These are phyloP conservation scores for Hemistola chrysoprasaria DNA, from an alignment of 2,888 invertebrate genomes.

Conservation along the genomic window DNA sequence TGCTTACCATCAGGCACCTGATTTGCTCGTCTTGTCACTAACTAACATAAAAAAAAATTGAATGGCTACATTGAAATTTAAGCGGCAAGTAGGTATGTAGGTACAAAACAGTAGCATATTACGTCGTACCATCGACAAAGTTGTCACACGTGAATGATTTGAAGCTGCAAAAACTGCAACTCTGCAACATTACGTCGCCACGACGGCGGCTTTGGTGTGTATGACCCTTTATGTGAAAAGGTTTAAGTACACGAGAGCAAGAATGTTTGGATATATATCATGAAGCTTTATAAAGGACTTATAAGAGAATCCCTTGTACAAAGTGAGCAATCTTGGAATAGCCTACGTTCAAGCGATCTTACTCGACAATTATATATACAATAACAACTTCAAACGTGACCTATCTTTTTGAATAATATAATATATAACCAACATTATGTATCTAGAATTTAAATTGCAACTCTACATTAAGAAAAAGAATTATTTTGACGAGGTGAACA, in stretches of 20 bases:
- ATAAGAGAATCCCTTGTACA: conserved; percentile 77
- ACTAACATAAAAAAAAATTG: too few species aligned
- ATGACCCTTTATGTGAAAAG: conserved; percentile 64
- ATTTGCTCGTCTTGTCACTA: too few species aligned
- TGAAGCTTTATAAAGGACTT: conserved; percentile 75
- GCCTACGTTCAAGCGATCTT: conserved; percentile 74
- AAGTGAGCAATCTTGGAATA: conserved; percentile 77
- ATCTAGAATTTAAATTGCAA: conserved; percentile 8
- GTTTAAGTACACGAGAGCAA: conserved; percentile 60
- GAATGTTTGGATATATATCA: conserved; percentile 59
- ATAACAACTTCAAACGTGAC: conserved; percentile 62
- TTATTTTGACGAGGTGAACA: not conserved
- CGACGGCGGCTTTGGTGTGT: too few species aligned
- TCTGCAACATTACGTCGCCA: too few species aligned
- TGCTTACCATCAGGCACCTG: too few species aligned
- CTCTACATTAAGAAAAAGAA: conserved; percentile 8
- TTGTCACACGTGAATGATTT: too few species aligned
- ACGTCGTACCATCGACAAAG: too few species aligned
- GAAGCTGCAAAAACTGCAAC: too few species aligned
- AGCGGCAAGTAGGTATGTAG: too few species aligned
- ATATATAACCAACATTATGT: conserved; percentile 25
- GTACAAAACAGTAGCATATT: too few species aligned
- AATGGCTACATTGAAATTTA: too few species aligned
- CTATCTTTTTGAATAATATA: conserved; percentile 52
- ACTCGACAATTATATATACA: conserved; percentile 65